Evolutionary conservation across 2,888 invertebrate genomes (phyloP), one percentile per base, ranked within the genome.

Genomic region (Drosophila meridiana): DNA sequence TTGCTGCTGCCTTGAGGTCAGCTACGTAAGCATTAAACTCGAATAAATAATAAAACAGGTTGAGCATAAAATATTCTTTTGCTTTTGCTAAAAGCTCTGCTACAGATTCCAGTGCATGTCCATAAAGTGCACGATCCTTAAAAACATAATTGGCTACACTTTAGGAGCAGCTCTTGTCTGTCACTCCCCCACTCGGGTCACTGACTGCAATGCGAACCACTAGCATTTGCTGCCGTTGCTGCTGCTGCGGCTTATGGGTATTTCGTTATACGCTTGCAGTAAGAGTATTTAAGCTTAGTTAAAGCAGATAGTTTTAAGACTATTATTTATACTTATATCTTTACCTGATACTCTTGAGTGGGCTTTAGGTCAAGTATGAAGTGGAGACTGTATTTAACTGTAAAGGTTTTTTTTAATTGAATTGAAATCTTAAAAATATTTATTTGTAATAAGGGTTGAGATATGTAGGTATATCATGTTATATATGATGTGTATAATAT

Each of bases 31-130:
- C 71, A 72, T 72, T 71, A 67, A 73, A 65, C 62, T 60, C 55
- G 34, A 55, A 79, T 87, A 81, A 81, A 85, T 85, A 79, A 87
- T 78, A 74, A 83, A 83, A 47, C 69, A 77, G 70, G 48, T 76
- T 69, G 63, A 55, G 72, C 86, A 82, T 86, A 72, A 88, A 80
- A 80, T 71, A 87, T 70, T 67, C 72, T 69, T 73, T 20, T 20
- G 20, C 20, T 20, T 89, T 73, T 78, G 68, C 64, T 48, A 56
- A 64, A 38, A 36, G 34, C 72, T 62, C 50, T 14, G 30, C 52
- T 45, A 57, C 61, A 71, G 61, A 71, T 71, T 65, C 64, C 42
- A 50, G 34, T 47, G 45, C 56, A 34, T 72, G 34, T 60, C 55
- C 20, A 47, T 36, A 57, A 70, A 56, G 50, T 57, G 73, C 30